A percentile compares a stretch with the other conserved stretches of the same genome.
These are phyloP conservation scores for Saguinus midas DNA, from an alignment of 2,113 vertebrate species.

Conservation along the genomic window DNA sequence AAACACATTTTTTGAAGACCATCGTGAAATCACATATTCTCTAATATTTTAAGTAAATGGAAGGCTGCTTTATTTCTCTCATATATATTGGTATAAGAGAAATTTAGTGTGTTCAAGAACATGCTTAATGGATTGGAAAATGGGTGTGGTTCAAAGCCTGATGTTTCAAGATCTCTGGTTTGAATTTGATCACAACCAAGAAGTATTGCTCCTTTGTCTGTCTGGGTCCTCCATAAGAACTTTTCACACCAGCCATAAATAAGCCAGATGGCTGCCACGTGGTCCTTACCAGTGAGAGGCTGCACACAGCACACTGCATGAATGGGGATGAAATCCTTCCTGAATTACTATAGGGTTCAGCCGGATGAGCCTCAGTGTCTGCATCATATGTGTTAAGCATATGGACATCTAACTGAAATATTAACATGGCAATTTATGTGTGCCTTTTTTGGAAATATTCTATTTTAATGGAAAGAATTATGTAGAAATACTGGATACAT, in stretches of 20 bases:
- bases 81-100: background rate
- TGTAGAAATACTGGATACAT: constrained; percentile 37
- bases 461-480: constrained; percentile 45
- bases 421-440: background rate
- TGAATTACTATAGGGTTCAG: background rate
- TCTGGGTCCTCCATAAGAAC: background rate
- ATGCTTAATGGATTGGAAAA: background rate
- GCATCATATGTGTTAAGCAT: background rate
- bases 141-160: background rate
- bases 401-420: constrained; percentile 17
- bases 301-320: background rate
- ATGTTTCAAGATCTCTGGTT: background rate
- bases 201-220: background rate
- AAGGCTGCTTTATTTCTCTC: background rate
- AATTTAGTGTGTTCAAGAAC: background rate
- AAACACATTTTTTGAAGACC: background rate
- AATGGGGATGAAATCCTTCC: background rate
- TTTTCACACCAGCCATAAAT: background rate
- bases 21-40: background rate
- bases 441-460: constrained; percentile 31
- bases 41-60: constrained; percentile 1
- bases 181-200: background rate
- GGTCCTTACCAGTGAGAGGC: background rate
- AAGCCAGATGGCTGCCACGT: background rate
- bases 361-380: background rate